Percentiles rank a stretch among this genome's conserved stretches.
Evolutionary conservation across 2,113 vertebrate species (phyloP).

Genomic region (Rhinolophus ferrumequinum): DNA sequence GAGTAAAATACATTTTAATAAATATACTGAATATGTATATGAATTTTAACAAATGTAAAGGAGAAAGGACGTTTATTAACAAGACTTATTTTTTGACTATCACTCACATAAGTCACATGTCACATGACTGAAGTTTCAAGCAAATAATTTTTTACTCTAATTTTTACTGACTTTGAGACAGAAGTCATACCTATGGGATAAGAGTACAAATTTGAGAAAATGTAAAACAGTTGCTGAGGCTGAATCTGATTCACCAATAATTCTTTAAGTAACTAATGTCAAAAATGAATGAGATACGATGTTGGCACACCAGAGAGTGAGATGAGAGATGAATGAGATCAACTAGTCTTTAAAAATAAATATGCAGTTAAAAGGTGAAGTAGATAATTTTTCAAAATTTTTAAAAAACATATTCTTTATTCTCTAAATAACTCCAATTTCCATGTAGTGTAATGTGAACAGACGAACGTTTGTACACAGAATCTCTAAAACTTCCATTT

Average conservation of each 20-base stretch:
- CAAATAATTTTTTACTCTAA: not conserved
- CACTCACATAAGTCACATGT: not conserved
- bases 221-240: not conserved
- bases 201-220: not conserved
- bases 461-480: not conserved
- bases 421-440: not conserved
- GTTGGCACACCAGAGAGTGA: not conserved
- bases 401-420: not conserved
- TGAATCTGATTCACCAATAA: not conserved
- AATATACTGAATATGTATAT: not conserved
- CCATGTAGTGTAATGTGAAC: not conserved
- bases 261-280: not conserved
- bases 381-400: not conserved
- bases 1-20: not conserved
- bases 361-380: not conserved
- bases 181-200: not conserved
- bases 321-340: not conserved
- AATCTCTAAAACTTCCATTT: not conserved
- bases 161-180: not conserved
- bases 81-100: not conserved
- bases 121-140: not conserved
- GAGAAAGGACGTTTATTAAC: not conserved
- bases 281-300: not conserved
- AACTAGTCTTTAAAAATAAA: not conserved
- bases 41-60: constrained; percentile 5